A percentile compares a stretch with the other conserved stretches of the same genome.
These are phyloP conservation scores for Phyllostomus discolor DNA, from an alignment of 2,113 vertebrate genomes.

Conservation along the genomic window DNA sequence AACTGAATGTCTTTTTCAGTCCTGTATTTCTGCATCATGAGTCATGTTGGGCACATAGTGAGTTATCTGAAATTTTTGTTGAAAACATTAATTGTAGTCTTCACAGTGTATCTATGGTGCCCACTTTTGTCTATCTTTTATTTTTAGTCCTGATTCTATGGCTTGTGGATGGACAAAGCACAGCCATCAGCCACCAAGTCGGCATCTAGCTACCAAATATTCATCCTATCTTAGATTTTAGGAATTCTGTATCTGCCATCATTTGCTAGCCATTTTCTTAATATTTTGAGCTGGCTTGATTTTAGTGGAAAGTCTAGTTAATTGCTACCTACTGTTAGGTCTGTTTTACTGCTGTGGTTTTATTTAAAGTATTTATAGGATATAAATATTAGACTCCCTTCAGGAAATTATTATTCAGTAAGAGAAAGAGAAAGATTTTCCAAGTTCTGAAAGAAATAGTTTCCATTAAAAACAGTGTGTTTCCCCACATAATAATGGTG, in stretches of 20 bases:
- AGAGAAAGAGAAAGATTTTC: constrained; percentile 64
- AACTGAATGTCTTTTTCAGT: neutral
- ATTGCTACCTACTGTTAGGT: constrained; percentile 66
- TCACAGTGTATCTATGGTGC: neutral
- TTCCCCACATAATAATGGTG: constrained; percentile 40
- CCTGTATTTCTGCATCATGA: neutral
- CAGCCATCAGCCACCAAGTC: constrained; percentile 54
- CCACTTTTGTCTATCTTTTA: constrained; percentile 15
- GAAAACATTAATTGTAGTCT: neutral
- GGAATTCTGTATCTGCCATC: constrained; percentile 62
- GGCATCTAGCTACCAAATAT: constrained; percentile 59
- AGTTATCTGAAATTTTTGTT: neutral
- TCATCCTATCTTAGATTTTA: constrained; percentile 56
- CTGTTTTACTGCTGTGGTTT: constrained; percentile 60
- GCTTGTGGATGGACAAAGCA: constrained; percentile 43
- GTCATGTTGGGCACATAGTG: neutral
- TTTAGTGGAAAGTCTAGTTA: constrained; percentile 72
- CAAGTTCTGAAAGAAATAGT: constrained; percentile 53
- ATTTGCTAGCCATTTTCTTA: constrained; percentile 71
- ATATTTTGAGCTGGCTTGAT: constrained; percentile 65
- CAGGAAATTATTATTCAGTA: constrained; percentile 64
- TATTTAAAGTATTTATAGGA: constrained; percentile 73
- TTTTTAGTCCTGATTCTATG: constrained; percentile 39
- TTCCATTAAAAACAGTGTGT: constrained; percentile 64
- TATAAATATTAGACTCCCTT: constrained; percentile 70